phyloP scores from a whole-genome alignment of 2,797 vertebrate genomes.

The Varecia variegata region DNA sequence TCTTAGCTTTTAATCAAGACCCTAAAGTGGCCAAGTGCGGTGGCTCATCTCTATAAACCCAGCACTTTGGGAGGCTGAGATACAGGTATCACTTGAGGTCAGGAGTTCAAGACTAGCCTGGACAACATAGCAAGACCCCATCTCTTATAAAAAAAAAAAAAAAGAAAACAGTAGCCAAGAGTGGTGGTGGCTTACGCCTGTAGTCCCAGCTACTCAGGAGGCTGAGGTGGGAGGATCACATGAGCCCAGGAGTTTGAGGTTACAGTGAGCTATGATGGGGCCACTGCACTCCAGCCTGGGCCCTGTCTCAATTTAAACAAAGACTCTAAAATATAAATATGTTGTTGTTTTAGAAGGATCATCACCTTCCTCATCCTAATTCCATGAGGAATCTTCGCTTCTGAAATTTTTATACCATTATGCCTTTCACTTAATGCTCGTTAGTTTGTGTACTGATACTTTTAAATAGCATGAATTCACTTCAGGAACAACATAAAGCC shows the following conservation, averaged over 20 bases:
- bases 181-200: too few relatives aligned
- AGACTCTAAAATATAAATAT: neutral
- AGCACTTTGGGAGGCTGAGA: too few relatives aligned
- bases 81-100: too few relatives aligned
- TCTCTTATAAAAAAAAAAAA: too few relatives aligned
- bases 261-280: too few relatives aligned
- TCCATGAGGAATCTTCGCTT: neutral
- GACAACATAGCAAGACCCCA: too few relatives aligned
- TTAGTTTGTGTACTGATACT: conserved; percentile 71
- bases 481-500: conserved; percentile 74
- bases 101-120: too few relatives aligned
- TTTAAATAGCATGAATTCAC: conserved; percentile 75
- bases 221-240: neutral
- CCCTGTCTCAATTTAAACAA: neutral
- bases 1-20: neutral
- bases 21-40: neutral
- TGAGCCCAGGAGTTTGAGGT: neutral
- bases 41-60: too few relatives aligned
- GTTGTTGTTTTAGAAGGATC: neutral
- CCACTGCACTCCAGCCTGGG: too few relatives aligned
- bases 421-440: conserved; percentile 70
- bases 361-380: neutral
- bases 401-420: conserved; percentile 57
- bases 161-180: too few relatives aligned
- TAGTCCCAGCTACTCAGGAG: neutral